Percentiles rank a stretch among this genome's conserved stretches.
phyloP scores from a whole-genome alignment of 2,797 vertebrate species.

The Lates japonicus region DNA sequence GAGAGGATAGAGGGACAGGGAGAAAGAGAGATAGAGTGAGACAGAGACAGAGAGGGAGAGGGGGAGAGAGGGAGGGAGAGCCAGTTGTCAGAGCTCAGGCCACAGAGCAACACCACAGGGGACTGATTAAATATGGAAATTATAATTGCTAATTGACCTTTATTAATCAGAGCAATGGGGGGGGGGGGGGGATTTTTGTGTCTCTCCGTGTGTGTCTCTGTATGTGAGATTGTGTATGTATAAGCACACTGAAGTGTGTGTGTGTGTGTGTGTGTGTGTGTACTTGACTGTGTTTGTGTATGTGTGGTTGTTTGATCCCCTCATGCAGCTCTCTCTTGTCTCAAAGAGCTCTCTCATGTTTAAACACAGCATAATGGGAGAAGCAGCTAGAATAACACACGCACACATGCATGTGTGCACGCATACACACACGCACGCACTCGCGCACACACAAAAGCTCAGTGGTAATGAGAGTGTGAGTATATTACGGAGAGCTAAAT shows the following conservation, averaged over 20 bases:
- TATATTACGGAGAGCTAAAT: slow-evolving; percentile 65
- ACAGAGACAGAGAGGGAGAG: slow-evolving; percentile 40
- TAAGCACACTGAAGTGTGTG: slow-evolving; percentile 21
- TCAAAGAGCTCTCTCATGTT: slow-evolving; percentile 82
- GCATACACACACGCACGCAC: slow-evolving; percentile 21
- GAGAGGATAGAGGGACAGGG: slow-evolving; percentile 35
- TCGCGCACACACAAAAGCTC: slow-evolving; percentile 22
- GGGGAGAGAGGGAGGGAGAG: slow-evolving; percentile 38
- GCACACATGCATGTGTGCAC: slow-evolving; percentile 16
- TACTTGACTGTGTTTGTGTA: slow-evolving; percentile 50
- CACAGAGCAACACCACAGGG: slow-evolving; percentile 82
- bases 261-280: slow-evolving; percentile 9
- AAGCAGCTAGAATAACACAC: slow-evolving; percentile 59
- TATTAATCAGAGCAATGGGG: slow-evolving; percentile 85
- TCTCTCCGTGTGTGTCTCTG: slow-evolving; percentile 27
- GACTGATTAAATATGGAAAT: slow-evolving; percentile 90
- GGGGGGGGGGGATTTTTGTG: slow-evolving; percentile 53
- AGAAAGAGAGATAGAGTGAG: slow-evolving; percentile 37
- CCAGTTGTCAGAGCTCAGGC: slow-evolving; percentile 78
- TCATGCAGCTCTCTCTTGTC: slow-evolving; percentile 72
- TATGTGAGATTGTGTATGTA: slow-evolving; percentile 33
- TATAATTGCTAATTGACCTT: slow-evolving; percentile 90
- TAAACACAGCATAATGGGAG: slow-evolving; percentile 80
- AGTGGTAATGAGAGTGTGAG: slow-evolving; percentile 71
- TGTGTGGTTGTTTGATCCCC: slow-evolving; percentile 69